Evolutionary conservation across 1,140 invertebrate species (phyloP), one percentile per base, ranked within the genome.

Genomic region (Dolichoris vasculosae): DNA sequence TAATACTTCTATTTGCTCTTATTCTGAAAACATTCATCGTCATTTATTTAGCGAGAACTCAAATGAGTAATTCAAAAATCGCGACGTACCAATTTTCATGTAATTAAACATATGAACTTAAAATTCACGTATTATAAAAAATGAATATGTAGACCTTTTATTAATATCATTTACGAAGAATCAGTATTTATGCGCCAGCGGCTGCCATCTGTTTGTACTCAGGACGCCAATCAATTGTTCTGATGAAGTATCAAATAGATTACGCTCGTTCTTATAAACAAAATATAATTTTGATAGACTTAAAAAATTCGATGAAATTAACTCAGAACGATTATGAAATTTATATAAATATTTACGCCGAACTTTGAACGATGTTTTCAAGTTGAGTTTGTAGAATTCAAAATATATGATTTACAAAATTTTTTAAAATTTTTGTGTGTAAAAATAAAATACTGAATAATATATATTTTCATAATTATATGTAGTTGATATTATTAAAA

Each of bases 181-280:
- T 83, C 48, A 48, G 77, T 79, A 55, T 48, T 23, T 35, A n/a
- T 55, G 32, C 32, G 46, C 9, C 73, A 64, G 64, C 59, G 35
- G 55, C 55, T 69, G 59, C 32, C 30, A 63, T 79, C 64, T 84
- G 38, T 43, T 59, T 35, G 35, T 17, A 59, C 35, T 32, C n/a
- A 26, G 51, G n/a, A 3, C 32, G 35, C 20, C 48, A 13, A 32
- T 43, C 64, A 71, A 84, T 85, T 80, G 67, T 81, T 75, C 43
- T 51, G 77, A 63, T 73, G 84, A 85, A 85, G 81, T 81, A 81
- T 80, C 78, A 85, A 85, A 81, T 85, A 75, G 67, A 76, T 71
- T 79, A 51, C 64, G 43, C 46, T 64, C 43, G 46, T 23, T 64
- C 35, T 15, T 67, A 64, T 75, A 76, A 75, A 77, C 59, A 64